Evolutionary conservation across 2,113 vertebrate species (phyloP).

Genomic region (Nothocercus nigrocapillus): DNA sequence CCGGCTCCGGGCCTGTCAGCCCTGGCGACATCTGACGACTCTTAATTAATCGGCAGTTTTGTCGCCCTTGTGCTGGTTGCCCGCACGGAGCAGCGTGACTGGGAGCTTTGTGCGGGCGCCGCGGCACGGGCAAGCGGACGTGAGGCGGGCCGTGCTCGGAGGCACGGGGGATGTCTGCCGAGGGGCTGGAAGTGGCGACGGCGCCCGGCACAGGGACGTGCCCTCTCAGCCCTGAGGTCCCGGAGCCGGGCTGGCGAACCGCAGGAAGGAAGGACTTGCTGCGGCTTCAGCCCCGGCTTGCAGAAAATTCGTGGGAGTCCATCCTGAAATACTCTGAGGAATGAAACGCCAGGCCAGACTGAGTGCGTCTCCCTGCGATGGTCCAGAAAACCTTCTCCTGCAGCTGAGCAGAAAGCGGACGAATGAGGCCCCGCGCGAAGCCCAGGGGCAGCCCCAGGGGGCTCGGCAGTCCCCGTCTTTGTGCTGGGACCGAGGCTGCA

Average conservation of each 20-base stretch:
- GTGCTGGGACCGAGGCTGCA: background rate
- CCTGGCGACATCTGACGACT: conserved; percentile 10
- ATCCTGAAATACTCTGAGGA: background rate
- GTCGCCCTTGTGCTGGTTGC: background rate
- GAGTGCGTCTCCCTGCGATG: fast-evolving
- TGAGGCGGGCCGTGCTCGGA: fast-evolving
- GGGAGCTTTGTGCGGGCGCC: background rate
- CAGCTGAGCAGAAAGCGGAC: background rate
- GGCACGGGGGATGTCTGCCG: background rate
- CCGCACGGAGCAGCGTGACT: background rate
- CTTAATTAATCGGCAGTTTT: conserved; percentile 36
- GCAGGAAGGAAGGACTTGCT: background rate
- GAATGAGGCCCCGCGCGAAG: fast-evolving
- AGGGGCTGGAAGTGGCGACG: fast-evolving
- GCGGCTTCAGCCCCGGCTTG: fast-evolving
- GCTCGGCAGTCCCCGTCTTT: background rate
- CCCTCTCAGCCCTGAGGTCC: too few relatives aligned
- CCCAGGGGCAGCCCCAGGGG: background rate
- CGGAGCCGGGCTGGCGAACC: background rate
- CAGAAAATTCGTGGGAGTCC: fast-evolving
- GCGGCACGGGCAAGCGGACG: background rate
- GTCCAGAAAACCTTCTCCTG: fast-evolving
- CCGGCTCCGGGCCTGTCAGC: conserved; percentile 4
- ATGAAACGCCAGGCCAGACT: fast-evolving
- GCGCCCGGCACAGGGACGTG: background rate